phyloP scores from a whole-genome alignment of 1,140 invertebrate genomes.

The Armadillidium nasatum region DNA sequence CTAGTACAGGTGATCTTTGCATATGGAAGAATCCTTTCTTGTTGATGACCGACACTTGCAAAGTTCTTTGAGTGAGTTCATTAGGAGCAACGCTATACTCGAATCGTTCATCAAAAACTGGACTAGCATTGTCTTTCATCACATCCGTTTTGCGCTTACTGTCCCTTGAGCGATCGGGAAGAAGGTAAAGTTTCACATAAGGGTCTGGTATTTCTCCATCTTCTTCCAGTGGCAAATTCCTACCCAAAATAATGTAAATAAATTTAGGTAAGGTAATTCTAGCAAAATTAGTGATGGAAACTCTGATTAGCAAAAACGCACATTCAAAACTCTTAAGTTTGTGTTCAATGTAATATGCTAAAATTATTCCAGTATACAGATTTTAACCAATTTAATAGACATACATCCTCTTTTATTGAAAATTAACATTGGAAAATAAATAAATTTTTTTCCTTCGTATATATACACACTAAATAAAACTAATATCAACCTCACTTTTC shows the following conservation, averaged over 20 bases:
- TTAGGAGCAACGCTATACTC: constrained; percentile 67
- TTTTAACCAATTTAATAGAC: too few species aligned
- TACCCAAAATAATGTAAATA: constrained; percentile 43
- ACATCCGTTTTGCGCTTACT: constrained; percentile 82
- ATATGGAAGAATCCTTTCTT: constrained; percentile 60
- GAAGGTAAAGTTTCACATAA: constrained; percentile 86
- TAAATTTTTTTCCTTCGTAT: too few species aligned
- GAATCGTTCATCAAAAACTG: constrained; percentile 83
- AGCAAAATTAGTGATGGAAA: constrained; percentile 46
- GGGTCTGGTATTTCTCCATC: constrained; percentile 82
- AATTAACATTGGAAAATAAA: too few species aligned
- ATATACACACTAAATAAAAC: too few species aligned
- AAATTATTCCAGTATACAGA: too few species aligned
- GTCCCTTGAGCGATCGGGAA: constrained; percentile 80
- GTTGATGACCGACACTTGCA: constrained; percentile 76
- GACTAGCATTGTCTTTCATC: constrained; percentile 77
- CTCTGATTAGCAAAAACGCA: too few species aligned
- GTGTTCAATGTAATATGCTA: too few species aligned
- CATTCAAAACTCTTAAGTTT: too few species aligned
- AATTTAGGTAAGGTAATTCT: constrained; percentile 49
- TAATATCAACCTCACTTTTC: too few species aligned
- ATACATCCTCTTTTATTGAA: too few species aligned
- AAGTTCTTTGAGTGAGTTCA: constrained; percentile 62
- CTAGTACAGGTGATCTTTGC: constrained; percentile 68
- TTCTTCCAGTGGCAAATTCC: constrained; percentile 78